Evolutionary conservation across 2,888 invertebrate genomes (phyloP).

Genomic region (Cheilosia vernalis): DNA sequence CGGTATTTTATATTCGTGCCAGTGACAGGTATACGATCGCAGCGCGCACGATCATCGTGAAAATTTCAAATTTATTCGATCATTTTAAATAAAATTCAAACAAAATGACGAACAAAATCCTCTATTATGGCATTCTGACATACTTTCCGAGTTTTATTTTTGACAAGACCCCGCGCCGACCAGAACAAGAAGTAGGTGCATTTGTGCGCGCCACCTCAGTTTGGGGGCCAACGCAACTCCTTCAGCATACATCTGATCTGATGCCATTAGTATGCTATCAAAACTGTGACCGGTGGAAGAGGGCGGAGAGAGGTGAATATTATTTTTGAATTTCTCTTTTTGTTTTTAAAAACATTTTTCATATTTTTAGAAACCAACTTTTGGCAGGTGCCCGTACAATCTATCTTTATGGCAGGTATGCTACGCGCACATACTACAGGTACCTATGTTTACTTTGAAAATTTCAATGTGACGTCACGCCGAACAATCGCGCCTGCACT

Average conservation of each 20-base stretch:
- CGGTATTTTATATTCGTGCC: neutral
- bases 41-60: conserved; percentile 58
- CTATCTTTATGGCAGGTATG: conserved; percentile 45
- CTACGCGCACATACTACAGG: neutral
- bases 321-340: conserved; percentile 17
- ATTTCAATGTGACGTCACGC: neutral
- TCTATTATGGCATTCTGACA: conserved; percentile 68
- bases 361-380: conserved; percentile 72
- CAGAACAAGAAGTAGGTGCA: conserved; percentile 36
- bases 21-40: conserved; percentile 53
- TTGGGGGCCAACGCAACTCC: conserved; percentile 46
- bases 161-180: conserved; percentile 15
- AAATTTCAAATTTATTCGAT: conserved; percentile 67
- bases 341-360: conserved; percentile 52
- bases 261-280: conserved; percentile 40
- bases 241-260: conserved; percentile 25
- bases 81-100: conserved; percentile 63
- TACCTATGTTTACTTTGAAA: neutral
- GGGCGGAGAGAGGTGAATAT: neutral
- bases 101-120: conserved; percentile 54
- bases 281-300: neutral
- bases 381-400: conserved; percentile 69
- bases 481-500: neutral
- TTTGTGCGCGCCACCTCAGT: conserved; percentile 14
- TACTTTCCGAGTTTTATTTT: conserved; percentile 71